Evolutionary conservation across 1,140 invertebrate genomes (phyloP).

Genomic region (Microplitis mediator): DNA sequence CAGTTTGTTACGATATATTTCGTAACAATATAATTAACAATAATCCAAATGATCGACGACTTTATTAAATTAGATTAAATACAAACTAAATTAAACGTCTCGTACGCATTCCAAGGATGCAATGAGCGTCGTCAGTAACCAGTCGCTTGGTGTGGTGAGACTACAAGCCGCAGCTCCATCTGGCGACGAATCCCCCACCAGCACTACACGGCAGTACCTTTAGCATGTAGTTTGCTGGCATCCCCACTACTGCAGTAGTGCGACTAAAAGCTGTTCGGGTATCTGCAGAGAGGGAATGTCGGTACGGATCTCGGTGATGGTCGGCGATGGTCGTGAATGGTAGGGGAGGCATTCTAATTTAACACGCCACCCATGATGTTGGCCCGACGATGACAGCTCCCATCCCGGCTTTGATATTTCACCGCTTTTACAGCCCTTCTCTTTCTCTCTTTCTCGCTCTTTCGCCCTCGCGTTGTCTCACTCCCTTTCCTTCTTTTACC

Average conservation of each 20-base stretch:
- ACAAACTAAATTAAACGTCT: constrained; percentile 29
- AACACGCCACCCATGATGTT: constrained; percentile 72
- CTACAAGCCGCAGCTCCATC: constrained; percentile 41
- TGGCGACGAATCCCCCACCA: constrained; percentile 33
- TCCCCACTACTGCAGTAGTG: neutral
- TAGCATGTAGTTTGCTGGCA: neutral
- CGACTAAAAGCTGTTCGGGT: neutral
- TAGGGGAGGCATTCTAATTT: constrained; percentile 62
- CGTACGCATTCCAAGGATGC: constrained; percentile 49
- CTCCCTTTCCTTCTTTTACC: constrained; percentile 34
- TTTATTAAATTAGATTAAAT: neutral
- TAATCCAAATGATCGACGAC: neutral
- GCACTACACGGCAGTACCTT: neutral
- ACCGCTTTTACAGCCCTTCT: constrained; percentile 61
- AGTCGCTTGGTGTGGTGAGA: constrained; percentile 21
- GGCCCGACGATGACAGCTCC: constrained; percentile 69
- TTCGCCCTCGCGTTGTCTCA: neutral
- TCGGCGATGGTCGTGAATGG: constrained; percentile 27
- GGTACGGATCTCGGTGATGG: constrained; percentile 45
- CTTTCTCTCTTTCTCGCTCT: constrained; percentile 51
- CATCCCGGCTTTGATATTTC: constrained; percentile 67
- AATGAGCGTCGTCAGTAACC: constrained; percentile 40
- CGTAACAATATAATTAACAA: neutral
- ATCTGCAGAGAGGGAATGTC: neutral
- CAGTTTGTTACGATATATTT: neutral